A percentile compares a stretch with the other conserved stretches of the same genome.
Evolutionary conservation across 2,797 vertebrate genomes (phyloP).

Genomic region (Xenopus petersii): DNA sequence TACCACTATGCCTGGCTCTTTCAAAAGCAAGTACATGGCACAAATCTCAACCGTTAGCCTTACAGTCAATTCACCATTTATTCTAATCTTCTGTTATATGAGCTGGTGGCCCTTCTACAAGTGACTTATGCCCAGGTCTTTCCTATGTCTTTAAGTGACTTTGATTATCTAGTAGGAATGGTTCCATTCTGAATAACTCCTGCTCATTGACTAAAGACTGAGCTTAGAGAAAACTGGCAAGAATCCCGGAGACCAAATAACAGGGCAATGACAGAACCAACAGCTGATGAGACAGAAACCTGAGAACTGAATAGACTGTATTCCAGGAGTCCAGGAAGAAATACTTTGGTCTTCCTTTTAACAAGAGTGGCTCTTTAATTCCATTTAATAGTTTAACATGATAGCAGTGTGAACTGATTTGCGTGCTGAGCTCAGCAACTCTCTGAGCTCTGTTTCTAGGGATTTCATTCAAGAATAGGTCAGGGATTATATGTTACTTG

Average conservation of each 20-base stretch:
- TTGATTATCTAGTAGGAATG: too few relatives aligned
- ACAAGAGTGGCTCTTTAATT: constrained; percentile 53
- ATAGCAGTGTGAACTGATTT: constrained; percentile 52
- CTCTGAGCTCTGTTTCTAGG: constrained; percentile 38
- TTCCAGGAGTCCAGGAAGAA: constrained; percentile 51
- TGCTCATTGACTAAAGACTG: too few relatives aligned
- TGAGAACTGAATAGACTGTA: constrained; percentile 47
- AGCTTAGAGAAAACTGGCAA: constrained; percentile 18
- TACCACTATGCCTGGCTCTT: too few relatives aligned
- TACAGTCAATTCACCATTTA: too few relatives aligned
- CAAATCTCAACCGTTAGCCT: too few relatives aligned
- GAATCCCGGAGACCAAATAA: constrained; percentile 46
- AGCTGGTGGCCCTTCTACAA: too few relatives aligned
- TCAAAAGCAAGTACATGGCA: too few relatives aligned
- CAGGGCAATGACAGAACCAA: constrained; percentile 31
- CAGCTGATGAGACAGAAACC: constrained; percentile 50
- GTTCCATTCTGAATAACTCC: too few relatives aligned
- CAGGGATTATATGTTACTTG: not conserved
- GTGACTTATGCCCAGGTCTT: too few relatives aligned
- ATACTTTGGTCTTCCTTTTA: constrained; percentile 50
- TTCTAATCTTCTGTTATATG: too few relatives aligned
- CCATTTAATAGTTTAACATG: constrained; percentile 51
- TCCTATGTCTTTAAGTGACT: too few relatives aligned
- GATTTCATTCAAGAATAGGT: constrained; percentile 31
- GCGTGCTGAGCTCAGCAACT: constrained; percentile 49